Percentiles rank a stretch among this genome's conserved stretches.
These are phyloP conservation scores for Pterobdella sp. DNA, from an alignment of 2,888 invertebrate species.

Conservation along the genomic window DNA sequence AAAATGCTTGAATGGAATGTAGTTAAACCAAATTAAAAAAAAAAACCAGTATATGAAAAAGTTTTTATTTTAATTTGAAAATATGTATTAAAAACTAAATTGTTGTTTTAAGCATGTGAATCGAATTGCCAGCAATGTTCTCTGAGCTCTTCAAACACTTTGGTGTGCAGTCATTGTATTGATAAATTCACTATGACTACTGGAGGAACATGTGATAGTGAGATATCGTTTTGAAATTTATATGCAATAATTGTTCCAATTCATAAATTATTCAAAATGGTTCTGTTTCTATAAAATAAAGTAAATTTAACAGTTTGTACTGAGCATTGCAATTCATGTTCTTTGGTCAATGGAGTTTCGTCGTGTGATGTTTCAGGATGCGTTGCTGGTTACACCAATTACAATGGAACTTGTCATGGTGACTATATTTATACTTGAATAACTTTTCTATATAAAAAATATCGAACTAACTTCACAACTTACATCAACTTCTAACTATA, in stretches of 20 bases:
- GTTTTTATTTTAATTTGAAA: too few species aligned
- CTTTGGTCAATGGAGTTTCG: slow-evolving; percentile 17
- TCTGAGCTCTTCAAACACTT: slow-evolving; percentile 16
- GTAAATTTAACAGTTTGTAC: slow-evolving; percentile 27
- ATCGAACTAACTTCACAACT: background rate
- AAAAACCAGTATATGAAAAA: too few species aligned
- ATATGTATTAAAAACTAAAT: too few species aligned
- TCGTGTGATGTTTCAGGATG: slow-evolving; percentile 24
- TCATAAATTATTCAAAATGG: too few species aligned
- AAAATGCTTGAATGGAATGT: too few species aligned
- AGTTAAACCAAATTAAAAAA: too few species aligned
- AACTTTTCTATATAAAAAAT: too few species aligned
- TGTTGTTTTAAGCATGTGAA: slow-evolving; percentile 28
- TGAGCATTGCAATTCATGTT: slow-evolving; percentile 25
- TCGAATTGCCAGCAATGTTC: slow-evolving; percentile 14
- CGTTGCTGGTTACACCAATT: slow-evolving; percentile 21
- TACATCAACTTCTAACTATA: background rate
- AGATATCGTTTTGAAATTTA: too few species aligned
- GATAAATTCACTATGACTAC: slow-evolving; percentile 9
- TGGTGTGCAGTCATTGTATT: slow-evolving; percentile 13
- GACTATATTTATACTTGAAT: too few species aligned
- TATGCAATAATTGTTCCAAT: too few species aligned
- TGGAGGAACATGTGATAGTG: slow-evolving; percentile 28
- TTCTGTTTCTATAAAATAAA: too few species aligned
- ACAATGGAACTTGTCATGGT: slow-evolving; percentile 26